Evolutionary conservation across 2,888 invertebrate species (phyloP).

Genomic region (Ennomos quercinarius): DNA sequence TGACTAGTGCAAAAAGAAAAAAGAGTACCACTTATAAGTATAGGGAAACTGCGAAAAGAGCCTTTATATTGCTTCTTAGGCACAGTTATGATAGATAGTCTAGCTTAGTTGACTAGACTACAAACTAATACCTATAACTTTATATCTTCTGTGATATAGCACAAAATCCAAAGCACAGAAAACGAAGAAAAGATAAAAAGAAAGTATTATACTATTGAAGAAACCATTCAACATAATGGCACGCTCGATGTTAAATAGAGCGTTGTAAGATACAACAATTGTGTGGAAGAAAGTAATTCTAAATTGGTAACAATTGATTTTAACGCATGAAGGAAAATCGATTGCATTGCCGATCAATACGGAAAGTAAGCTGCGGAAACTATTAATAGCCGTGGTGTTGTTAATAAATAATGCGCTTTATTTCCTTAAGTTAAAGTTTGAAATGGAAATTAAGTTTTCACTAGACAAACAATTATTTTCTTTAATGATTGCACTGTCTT

Average conservation of each 20-base stretch:
- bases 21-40: too few species aligned
- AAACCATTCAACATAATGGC: slow-evolving; percentile 27
- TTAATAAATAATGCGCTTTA: slow-evolving; percentile 24
- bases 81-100: too few species aligned
- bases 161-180: too few species aligned
- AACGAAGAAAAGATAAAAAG: slow-evolving; percentile 20
- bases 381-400: slow-evolving; percentile 31
- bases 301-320: slow-evolving; percentile 58
- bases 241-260: slow-evolving; percentile 34
- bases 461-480: slow-evolving; percentile 30
- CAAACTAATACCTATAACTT: too few species aligned
- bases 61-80: too few species aligned
- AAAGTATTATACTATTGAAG: slow-evolving; percentile 28
- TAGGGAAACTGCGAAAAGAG: too few species aligned
- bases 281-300: slow-evolving; percentile 40
- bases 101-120: too few species aligned
- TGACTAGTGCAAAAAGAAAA: too few species aligned
- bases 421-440: slow-evolving; percentile 8
- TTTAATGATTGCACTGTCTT: slow-evolving; percentile 32
- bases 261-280: slow-evolving; percentile 31
- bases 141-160: too few species aligned
- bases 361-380: slow-evolving; percentile 58
- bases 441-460: slow-evolving; percentile 15
- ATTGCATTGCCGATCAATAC: slow-evolving; percentile 59
- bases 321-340: slow-evolving; percentile 60